Percentiles rank a stretch among this genome's conserved stretches.
phyloP scores from a whole-genome alignment of 2,113 vertebrate genomes.

The Hemiscyllium ocellatum region DNA sequence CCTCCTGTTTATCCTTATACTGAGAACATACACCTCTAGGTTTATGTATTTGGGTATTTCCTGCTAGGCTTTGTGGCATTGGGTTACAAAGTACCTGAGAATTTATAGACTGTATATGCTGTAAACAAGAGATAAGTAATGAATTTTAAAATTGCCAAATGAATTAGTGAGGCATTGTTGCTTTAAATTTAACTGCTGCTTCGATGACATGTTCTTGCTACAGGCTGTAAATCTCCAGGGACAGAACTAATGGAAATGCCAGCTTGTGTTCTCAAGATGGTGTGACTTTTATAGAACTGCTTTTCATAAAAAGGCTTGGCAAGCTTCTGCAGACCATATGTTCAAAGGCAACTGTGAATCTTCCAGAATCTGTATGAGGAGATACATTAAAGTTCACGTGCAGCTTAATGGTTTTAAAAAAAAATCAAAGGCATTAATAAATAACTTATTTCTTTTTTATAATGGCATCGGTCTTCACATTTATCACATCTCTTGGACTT shows the following conservation, averaged over 20 bases:
- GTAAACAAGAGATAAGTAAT: neutral
- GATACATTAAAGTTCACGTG: neutral
- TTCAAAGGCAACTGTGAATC: neutral
- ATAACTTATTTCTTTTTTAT: neutral
- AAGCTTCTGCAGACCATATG: neutral
- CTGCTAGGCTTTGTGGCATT: neutral
- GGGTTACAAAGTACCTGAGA: neutral
- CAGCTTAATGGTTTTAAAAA: neutral
- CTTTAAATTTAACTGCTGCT: slow-evolving; percentile 18
- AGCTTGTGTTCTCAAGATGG: slow-evolving; percentile 4
- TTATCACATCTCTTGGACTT: neutral
- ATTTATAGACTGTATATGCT: neutral
- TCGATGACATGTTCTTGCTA: neutral
- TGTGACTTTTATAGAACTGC: slow-evolving; percentile 23
- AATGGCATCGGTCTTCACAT: neutral
- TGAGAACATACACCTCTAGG: neutral
- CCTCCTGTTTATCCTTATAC: neutral
- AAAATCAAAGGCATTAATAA: neutral
- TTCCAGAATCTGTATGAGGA: neutral
- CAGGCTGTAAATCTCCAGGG: slow-evolving; percentile 7
- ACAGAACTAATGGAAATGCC: slow-evolving; percentile 18
- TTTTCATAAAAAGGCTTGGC: slow-evolving; percentile 24
- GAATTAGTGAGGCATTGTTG: neutral
- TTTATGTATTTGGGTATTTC: no score
- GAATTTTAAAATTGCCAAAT: neutral